These are phyloP conservation scores for Frieseomelitta varia DNA, from an alignment of 1,140 invertebrate species.

Conservation along the genomic window DNA sequence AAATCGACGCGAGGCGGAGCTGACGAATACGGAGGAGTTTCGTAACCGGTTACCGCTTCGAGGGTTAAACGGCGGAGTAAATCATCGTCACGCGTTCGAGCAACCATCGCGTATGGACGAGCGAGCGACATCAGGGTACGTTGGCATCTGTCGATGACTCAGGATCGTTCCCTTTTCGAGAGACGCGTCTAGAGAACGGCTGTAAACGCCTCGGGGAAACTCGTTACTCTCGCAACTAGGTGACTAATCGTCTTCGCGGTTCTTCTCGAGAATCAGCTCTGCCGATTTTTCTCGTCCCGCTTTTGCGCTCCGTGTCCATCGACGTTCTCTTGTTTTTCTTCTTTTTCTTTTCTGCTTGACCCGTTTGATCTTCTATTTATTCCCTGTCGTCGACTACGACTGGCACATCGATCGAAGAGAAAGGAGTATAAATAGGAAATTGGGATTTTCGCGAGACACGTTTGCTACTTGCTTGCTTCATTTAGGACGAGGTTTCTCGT, in stretches of 20 bases:
- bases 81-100: slow-evolving; percentile 20
- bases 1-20: not conserved
- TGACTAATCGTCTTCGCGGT: slow-evolving; percentile 53
- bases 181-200: slow-evolving; percentile 52
- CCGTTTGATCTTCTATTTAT: slow-evolving; percentile 3
- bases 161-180: slow-evolving; percentile 57
- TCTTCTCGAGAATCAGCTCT: not conserved
- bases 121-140: slow-evolving; percentile 36
- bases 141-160: slow-evolving; percentile 60
- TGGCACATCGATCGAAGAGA: not conserved
- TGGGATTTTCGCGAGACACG: not conserved
- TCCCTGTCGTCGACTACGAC: slow-evolving; percentile 19
- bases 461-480: too few species aligned
- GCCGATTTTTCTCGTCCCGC: slow-evolving; percentile 46
- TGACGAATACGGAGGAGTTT: not conserved
- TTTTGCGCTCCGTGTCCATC: slow-evolving; percentile 10
- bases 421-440: slow-evolving; percentile 27
- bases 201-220: slow-evolving; percentile 36
- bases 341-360: not conserved
- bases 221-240: slow-evolving; percentile 48
- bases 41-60: slow-evolving; percentile 19
- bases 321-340: not conserved
- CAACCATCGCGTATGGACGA: not conserved
- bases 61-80: slow-evolving; percentile 39
- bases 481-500: not conserved